These are phyloP conservation scores for Nymphalis polychloros DNA, from an alignment of 2,888 invertebrate species.

Conservation along the genomic window DNA sequence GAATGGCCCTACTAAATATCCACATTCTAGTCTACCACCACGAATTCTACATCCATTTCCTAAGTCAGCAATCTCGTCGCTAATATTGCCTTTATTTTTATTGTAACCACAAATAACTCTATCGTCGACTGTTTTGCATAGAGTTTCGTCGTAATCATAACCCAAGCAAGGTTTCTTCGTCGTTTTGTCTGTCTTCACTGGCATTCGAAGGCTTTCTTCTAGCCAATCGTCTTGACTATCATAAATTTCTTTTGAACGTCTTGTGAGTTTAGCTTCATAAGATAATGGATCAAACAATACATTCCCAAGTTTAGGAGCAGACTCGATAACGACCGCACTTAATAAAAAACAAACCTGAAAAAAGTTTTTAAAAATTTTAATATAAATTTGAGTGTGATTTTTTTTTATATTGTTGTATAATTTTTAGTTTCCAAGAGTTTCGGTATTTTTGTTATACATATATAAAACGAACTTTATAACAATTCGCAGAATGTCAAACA, in stretches of 20 bases:
- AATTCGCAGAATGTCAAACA: background rate
- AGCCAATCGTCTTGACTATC: constrained; percentile 3
- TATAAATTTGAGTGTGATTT: too few species aligned
- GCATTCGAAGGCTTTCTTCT: constrained; percentile 3
- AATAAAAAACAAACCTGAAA: constrained; percentile 19
- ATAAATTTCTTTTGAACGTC: background rate
- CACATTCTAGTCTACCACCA: constrained; percentile 68
- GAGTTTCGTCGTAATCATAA: constrained; percentile 56
- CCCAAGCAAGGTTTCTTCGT: constrained; percentile 42
- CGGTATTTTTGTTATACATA: background rate
- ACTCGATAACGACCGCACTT: constrained; percentile 32
- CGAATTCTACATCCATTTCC: constrained; percentile 57
- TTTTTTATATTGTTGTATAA: too few species aligned
- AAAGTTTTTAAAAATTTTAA: background rate
- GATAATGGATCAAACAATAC: constrained; percentile 48
- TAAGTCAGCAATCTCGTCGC: constrained; percentile 44
- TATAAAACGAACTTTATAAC: background rate
- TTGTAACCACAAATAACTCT: constrained; percentile 68
- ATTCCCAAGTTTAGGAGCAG: constrained; percentile 55
- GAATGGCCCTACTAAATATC: constrained; percentile 50
- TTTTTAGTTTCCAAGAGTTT: too few species aligned
- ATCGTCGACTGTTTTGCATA: constrained; percentile 54
- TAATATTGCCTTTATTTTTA: constrained; percentile 52
- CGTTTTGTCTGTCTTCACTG: constrained; percentile 7
- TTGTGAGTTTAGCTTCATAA: constrained; percentile 43